Conservation (phyloP, 2,888 invertebrate genomes). For the Antheraea assamensis region DNA sequence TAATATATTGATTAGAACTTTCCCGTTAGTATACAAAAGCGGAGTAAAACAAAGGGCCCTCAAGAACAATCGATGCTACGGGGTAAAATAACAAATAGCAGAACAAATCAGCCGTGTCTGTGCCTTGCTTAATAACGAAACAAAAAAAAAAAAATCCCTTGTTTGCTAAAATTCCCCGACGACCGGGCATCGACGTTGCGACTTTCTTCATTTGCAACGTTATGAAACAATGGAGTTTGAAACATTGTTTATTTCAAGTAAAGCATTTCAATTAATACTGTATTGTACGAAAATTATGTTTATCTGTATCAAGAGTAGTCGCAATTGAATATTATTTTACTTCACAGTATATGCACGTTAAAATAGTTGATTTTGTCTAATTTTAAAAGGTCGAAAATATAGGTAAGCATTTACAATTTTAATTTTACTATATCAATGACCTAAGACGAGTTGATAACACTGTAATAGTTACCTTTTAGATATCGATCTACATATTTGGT, state of each 20-base stretch:
- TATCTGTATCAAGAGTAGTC: not conserved
- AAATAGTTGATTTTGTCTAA: too few species aligned
- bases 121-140: slow-evolving; percentile 51
- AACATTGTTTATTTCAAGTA: not conserved
- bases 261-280: not conserved
- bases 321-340: not conserved
- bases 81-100: slow-evolving; percentile 57
- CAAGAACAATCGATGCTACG: slow-evolving; percentile 47
- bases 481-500: too few species aligned
- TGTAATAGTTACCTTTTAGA: too few species aligned
- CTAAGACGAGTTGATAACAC: too few species aligned
- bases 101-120: slow-evolving; percentile 61
- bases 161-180: slow-evolving; percentile 49
- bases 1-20: slow-evolving; percentile 40
- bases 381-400: too few species aligned
- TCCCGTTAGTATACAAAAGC: slow-evolving; percentile 27
- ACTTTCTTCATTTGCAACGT: slow-evolving; percentile 57
- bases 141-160: slow-evolving; percentile 40
- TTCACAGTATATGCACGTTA: too few species aligned
- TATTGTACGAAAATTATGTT: not conserved
- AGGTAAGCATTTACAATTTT: too few species aligned
- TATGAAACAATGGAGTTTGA: slow-evolving; percentile 11
- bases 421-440: too few species aligned
- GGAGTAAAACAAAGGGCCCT: slow-evolving; percentile 40
- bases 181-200: slow-evolving; percentile 42